Evolutionary conservation across 1,140 invertebrate species (phyloP).

Genomic region (Macrobrachium rosenbergii): DNA sequence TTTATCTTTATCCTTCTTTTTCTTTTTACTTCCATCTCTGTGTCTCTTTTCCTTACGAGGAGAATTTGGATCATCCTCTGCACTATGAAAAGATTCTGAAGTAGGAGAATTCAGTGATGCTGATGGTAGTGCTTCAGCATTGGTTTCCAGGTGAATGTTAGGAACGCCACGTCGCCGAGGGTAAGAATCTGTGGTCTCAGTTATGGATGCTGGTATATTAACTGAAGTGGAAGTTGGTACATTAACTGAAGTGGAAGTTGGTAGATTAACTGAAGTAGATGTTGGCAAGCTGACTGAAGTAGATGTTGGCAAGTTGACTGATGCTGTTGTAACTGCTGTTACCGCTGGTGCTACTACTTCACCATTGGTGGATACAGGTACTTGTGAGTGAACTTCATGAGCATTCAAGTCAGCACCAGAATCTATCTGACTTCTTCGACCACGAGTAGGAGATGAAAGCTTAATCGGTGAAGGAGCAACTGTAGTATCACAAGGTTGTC

Average conservation of each 20-base stretch:
- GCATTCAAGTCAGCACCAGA: background rate
- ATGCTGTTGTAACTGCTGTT: background rate
- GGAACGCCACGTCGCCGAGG: background rate
- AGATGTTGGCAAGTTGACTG: background rate
- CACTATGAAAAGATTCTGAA: slow-evolving; percentile 62
- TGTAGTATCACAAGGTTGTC: slow-evolving; percentile 23
- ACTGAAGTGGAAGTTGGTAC: slow-evolving; percentile 3
- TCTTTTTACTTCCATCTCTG: slow-evolving; percentile 66
- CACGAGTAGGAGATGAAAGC: slow-evolving; percentile 24
- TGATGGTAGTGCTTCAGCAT: slow-evolving; percentile 61
- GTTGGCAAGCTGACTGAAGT: no score
- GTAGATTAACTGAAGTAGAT: no score
- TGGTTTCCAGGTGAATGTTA: slow-evolving; percentile 53
- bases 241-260: background rate
- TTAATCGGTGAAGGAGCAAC: background rate
- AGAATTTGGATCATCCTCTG: slow-evolving; percentile 62
- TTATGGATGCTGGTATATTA: slow-evolving; percentile 18
- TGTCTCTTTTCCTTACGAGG: slow-evolving; percentile 64
- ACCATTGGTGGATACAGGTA: background rate
- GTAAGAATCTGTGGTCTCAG: slow-evolving; percentile 23
- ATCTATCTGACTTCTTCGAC: slow-evolving; percentile 19
- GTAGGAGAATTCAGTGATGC: slow-evolving; percentile 63
- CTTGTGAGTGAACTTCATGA: background rate
- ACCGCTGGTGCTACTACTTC: background rate
- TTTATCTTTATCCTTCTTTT: slow-evolving; percentile 65